These are phyloP conservation scores for Phoxinus phoxinus DNA, from an alignment of 2,113 vertebrate genomes.

Conservation along the genomic window DNA sequence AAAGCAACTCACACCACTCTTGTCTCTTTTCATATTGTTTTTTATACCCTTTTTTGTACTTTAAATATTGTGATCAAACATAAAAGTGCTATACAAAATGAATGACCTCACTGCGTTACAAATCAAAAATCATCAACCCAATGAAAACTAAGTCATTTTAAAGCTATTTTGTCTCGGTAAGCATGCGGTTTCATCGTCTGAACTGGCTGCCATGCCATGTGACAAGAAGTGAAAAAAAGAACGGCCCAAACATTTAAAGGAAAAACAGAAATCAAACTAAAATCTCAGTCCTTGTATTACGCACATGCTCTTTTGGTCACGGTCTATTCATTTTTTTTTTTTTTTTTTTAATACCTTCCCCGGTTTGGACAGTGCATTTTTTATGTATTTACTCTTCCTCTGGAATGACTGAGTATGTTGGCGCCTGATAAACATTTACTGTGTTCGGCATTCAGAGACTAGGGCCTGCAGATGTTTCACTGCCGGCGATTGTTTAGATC, in stretches of 20 bases:
- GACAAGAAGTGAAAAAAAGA: conserved; percentile 62
- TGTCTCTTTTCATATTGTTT: conserved; percentile 74
- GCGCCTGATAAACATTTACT: conserved; percentile 87
- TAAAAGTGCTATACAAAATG: conserved; percentile 91
- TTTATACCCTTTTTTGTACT: conserved; percentile 65
- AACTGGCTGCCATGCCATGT: conserved; percentile 92
- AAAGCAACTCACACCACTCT: conserved; percentile 94
- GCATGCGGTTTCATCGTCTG: conserved; percentile 90
- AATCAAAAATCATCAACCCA: conserved; percentile 78
- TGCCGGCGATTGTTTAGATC: conserved; percentile 62
- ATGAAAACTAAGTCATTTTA: conserved; percentile 80
- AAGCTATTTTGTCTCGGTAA: conserved; percentile 80
- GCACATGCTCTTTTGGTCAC: conserved; percentile 86
- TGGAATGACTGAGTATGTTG: conserved; percentile 75
- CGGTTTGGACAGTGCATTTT: conserved; percentile 12
- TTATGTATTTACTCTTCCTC: conserved; percentile 56
- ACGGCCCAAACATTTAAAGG: conserved; percentile 53
- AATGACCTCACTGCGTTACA: conserved; percentile 83
- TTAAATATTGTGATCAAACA: conserved; percentile 83
- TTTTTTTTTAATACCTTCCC: not conserved
- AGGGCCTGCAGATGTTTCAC: conserved; percentile 72
- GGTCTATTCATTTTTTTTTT: conserved; percentile 49
- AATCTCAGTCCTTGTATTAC: conserved; percentile 67
- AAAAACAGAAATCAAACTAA: conserved; percentile 52
- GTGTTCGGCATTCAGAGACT: conserved; percentile 85